Percentiles rank a stretch among this genome's conserved stretches.
phyloP scores from a whole-genome alignment of 2,888 invertebrate genomes.

The Epirrhoe tristata region DNA sequence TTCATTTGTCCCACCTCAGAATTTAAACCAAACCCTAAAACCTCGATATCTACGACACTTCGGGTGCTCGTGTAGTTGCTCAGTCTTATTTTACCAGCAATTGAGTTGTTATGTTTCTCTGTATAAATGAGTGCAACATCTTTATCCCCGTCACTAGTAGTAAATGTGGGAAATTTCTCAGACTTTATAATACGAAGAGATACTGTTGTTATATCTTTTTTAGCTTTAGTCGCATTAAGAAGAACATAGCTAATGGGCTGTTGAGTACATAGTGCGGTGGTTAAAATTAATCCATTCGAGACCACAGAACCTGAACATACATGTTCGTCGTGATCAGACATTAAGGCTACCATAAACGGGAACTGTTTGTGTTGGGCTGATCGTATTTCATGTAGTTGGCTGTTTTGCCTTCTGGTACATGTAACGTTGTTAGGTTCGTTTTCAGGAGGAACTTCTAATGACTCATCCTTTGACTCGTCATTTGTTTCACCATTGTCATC shows the following conservation, averaged over 20 bases:
- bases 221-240: slow-evolving; percentile 67
- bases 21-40: slow-evolving; percentile 74
- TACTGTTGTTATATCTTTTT: slow-evolving; percentile 58
- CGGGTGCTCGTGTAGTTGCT: slow-evolving; percentile 64
- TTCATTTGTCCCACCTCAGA: slow-evolving; percentile 62
- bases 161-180: slow-evolving; percentile 71
- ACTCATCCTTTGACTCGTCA: slow-evolving; percentile 69
- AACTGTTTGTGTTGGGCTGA: slow-evolving; percentile 63
- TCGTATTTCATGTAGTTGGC: slow-evolving; percentile 70
- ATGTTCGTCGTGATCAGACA: slow-evolving; percentile 73
- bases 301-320: slow-evolving; percentile 72
- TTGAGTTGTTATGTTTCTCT: slow-evolving; percentile 65
- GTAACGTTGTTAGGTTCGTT: slow-evolving; percentile 57
- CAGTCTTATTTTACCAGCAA: slow-evolving; percentile 65
- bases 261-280: slow-evolving; percentile 66
- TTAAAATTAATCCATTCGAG: slow-evolving; percentile 71
- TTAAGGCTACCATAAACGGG: slow-evolving; percentile 73
- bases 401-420: slow-evolving; percentile 68
- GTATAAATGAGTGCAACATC: slow-evolving; percentile 72
- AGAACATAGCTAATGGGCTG: slow-evolving; percentile 64
- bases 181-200: slow-evolving; percentile 64
- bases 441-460: slow-evolving; percentile 64
- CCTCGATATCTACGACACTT: slow-evolving; percentile 63
- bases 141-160: slow-evolving; percentile 57
- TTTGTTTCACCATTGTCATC: slow-evolving; percentile 66